A percentile compares a stretch with the other conserved stretches of the same genome.
Conservation (phyloP, 2,888 invertebrate genomes). For the Empis stercorea region DNA sequence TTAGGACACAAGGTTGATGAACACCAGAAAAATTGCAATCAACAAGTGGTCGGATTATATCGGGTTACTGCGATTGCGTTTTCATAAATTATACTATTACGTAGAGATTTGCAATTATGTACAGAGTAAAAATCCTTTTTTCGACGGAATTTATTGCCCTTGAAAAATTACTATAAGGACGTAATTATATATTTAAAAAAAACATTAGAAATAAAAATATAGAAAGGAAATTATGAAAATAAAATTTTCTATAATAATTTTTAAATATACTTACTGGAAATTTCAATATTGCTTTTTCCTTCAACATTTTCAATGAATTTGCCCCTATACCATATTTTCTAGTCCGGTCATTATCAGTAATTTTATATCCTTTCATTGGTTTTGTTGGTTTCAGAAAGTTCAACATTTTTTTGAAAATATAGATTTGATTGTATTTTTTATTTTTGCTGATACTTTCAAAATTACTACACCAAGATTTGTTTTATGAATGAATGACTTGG, state of each 20-base stretch:
- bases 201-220: background rate
- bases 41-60: no score
- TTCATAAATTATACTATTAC: background rate
- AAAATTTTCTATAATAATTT: no score
- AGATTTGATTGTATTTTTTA: background rate
- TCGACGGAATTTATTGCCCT: background rate
- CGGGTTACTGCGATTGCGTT: background rate
- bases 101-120: no score
- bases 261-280: constrained; percentile 29
- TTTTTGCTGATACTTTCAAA: no score
- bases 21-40: no score
- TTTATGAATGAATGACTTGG: no score
- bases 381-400: constrained; percentile 11
- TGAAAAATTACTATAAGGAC: constrained; percentile 1
- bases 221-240: no score
- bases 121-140: no score
- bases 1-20: constrained; percentile 4
- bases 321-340: constrained; percentile 34
- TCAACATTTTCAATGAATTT: constrained; percentile 28
- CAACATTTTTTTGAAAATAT: constrained; percentile 5
- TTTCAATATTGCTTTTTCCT: constrained; percentile 28
- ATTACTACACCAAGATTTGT: no score
- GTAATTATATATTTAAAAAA: background rate
- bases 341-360: constrained; percentile 30
- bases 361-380: constrained; percentile 32